phyloP scores from a whole-genome alignment of 2,888 invertebrate species.

The Agriopis aurantiaria region DNA sequence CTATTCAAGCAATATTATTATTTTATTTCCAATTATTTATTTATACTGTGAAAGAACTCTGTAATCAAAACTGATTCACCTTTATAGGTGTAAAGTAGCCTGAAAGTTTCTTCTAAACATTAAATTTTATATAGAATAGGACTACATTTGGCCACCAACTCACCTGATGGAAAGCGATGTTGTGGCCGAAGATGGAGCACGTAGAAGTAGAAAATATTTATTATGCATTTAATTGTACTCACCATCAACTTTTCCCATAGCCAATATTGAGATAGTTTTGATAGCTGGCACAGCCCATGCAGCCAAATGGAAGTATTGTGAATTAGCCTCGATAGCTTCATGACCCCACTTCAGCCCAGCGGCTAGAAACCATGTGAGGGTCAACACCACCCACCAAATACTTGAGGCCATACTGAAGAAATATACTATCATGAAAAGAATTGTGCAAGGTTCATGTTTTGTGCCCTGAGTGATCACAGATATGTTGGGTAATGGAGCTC shows the following conservation, averaged over 20 bases:
- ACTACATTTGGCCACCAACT: no score
- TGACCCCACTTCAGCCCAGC: conserved; percentile 99
- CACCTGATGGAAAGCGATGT: no score
- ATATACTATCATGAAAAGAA: conserved; percentile 98
- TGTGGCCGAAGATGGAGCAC: no score
- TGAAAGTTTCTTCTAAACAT: no score
- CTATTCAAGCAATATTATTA: no score
- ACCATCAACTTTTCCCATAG: conserved; percentile 98
- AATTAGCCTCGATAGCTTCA: conserved; percentile 98
- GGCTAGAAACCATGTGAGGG: conserved; percentile 98
- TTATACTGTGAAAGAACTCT: no score
- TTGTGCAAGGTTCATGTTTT: conserved; percentile 94
- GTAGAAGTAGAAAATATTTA: no score
- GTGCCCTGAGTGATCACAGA: conserved; percentile 96
- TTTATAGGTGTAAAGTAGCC: no score
- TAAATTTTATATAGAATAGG: no score
- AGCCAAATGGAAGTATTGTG: conserved; percentile 98
- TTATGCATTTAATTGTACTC: conserved; percentile 53
- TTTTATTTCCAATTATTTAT: no score
- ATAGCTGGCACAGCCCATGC: conserved; percentile 99
- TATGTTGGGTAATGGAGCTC: conserved; percentile 91
- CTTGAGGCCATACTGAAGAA: conserved; percentile 99
- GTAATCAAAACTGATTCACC: no score
- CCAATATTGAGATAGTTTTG: conserved; percentile 97
- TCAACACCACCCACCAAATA: conserved; percentile 99